A percentile compares a stretch with the other conserved stretches of the same genome.
Evolutionary conservation across 2,113 vertebrate species (phyloP).

Genomic region (Tachysurus vachellii): DNA sequence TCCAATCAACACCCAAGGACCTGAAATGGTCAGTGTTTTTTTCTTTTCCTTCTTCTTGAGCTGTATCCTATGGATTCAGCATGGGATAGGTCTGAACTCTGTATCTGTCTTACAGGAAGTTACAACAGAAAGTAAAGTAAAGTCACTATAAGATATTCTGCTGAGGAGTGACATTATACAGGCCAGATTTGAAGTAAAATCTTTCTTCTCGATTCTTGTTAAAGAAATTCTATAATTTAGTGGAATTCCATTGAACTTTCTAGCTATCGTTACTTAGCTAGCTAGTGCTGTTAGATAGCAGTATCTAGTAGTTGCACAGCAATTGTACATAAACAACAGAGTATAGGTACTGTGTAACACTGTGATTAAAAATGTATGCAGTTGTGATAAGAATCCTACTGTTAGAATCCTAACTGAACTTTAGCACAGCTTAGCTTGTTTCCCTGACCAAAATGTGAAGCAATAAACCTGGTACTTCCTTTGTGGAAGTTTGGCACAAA

Average conservation of each 20-base stretch:
- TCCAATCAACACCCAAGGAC: slow-evolving; percentile 46
- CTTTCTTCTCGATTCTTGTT: neutral
- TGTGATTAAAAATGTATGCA: neutral
- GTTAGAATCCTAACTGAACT: neutral
- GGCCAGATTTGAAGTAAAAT: neutral
- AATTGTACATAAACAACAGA: neutral
- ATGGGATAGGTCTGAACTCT: neutral
- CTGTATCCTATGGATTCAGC: too few relatives aligned
- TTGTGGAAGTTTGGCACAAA: neutral
- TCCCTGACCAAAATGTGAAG: neutral
- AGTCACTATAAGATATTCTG: neutral
- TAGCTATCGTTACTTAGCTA: neutral
- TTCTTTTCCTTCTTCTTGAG: neutral
- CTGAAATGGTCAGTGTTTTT: slow-evolving; percentile 65
- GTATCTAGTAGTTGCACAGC: neutral
- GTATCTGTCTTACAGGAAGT: neutral
- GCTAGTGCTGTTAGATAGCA: neutral
- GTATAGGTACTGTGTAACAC: neutral
- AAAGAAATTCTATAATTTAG: neutral
- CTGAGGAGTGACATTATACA: neutral
- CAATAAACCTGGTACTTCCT: too few relatives aligned
- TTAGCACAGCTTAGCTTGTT: neutral
- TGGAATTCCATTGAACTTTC: neutral
- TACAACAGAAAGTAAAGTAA: neutral
- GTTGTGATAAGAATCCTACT: neutral